phyloP scores from a whole-genome alignment of 2,113 vertebrate species.

The Canis aureus region DNA sequence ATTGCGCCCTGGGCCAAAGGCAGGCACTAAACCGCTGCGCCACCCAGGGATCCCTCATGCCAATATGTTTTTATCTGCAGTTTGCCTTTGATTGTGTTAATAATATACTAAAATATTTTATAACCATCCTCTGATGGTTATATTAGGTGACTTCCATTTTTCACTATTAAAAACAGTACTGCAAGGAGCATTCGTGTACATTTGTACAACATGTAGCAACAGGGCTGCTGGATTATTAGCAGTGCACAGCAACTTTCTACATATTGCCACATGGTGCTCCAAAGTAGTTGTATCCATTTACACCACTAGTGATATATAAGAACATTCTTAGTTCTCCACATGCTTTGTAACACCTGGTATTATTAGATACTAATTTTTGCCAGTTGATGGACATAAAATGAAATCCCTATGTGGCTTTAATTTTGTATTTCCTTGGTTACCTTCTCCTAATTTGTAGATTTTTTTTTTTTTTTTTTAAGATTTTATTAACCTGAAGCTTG shows the following conservation, averaged over 20 bases:
- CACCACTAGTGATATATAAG: neutral
- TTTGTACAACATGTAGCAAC: neutral
- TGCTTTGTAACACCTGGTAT: constrained; percentile 8
- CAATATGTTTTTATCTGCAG: neutral
- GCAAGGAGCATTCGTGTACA: neutral
- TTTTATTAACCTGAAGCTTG: neutral
- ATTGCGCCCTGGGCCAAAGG: too few species aligned
- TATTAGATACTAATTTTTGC: constrained; percentile 31
- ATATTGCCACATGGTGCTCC: neutral
- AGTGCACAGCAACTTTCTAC: neutral
- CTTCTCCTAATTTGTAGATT: constrained; percentile 28
- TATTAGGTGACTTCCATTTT: neutral
- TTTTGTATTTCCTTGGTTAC: constrained; percentile 55
- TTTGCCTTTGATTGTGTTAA: neutral
- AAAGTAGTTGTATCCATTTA: neutral
- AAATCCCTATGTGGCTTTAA: neutral
- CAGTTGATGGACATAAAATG: neutral
- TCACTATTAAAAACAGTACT: neutral
- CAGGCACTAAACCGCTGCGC: too few species aligned
- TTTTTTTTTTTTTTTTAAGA: neutral
- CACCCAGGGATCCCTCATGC: neutral
- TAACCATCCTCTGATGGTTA: constrained; percentile 8
- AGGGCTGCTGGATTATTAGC: neutral
- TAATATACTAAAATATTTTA: neutral
- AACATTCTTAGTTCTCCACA: neutral